Evolutionary conservation across 2,797 vertebrate species (phyloP).

Genomic region (Phaenicophaeus curvirostris): DNA sequence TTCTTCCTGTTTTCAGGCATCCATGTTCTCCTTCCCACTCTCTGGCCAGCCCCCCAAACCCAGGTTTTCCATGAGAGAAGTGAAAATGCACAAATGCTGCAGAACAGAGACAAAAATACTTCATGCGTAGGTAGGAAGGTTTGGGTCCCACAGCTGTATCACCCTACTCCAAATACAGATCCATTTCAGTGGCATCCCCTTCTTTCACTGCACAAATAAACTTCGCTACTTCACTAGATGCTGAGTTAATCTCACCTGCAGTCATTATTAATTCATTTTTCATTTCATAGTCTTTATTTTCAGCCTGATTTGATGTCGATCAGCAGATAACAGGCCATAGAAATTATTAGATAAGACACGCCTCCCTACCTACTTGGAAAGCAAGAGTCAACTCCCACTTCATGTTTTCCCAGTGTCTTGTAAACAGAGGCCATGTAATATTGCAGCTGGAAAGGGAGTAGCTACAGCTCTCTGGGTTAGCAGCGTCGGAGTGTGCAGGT

Average conservation of each 20-base stretch:
- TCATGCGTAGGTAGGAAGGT: neutral
- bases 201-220: neutral
- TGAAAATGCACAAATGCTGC: neutral
- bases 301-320: neutral
- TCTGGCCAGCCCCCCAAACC: neutral
- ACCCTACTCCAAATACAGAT: neutral
- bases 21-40: neutral
- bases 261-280: neutral
- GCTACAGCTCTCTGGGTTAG: neutral
- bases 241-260: neutral
- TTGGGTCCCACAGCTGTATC: neutral
- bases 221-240: neutral
- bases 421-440: neutral
- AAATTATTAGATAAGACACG: neutral
- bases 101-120: neutral
- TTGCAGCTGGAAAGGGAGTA: neutral
- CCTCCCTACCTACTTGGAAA: neutral
- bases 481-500: rapidly evolving
- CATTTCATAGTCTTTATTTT: neutral
- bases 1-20: neutral
- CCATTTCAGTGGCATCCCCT: neutral
- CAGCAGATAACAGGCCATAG: neutral
- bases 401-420: neutral
- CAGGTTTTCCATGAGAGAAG: neutral
- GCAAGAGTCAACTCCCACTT: neutral